Percentiles rank a stretch among this genome's conserved stretches.
Conservation (phyloP, 2,113 vertebrate species). For the Stigmatopora argus region DNA sequence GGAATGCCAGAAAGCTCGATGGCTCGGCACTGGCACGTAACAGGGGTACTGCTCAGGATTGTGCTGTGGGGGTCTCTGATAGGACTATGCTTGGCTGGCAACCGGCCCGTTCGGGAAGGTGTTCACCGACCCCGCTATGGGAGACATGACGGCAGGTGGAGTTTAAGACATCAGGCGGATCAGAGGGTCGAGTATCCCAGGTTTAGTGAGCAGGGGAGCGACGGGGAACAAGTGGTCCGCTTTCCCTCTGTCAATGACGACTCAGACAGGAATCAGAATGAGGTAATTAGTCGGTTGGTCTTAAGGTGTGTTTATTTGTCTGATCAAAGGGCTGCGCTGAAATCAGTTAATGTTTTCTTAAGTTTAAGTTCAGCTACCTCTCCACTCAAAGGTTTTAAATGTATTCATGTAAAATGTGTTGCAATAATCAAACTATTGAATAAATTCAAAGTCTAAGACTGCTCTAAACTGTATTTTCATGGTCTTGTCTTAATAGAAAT, state of each 20-base stretch:
- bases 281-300: conserved; percentile 54
- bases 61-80: conserved; percentile 64
- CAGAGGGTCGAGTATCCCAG: conserved; percentile 57
- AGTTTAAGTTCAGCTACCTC: conserved; percentile 6
- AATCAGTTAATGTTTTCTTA: conserved; percentile 16
- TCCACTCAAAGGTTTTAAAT: not conserved
- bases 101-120: conserved; percentile 41
- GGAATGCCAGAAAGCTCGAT: conserved; percentile 50
- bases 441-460: not conserved
- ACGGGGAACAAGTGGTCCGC: conserved; percentile 33
- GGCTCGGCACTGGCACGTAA: conserved; percentile 12
- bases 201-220: conserved; percentile 35
- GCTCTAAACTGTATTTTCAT: not conserved
- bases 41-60: conserved; percentile 54
- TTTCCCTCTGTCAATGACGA: conserved; percentile 38
- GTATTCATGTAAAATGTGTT: not conserved
- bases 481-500: conserved; percentile 71
- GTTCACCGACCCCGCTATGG: conserved; percentile 12
- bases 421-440: not conserved
- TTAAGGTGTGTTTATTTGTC: conserved; percentile 18
- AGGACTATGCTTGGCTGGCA: conserved; percentile 62
- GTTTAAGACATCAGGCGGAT: conserved; percentile 40
- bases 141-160: conserved; percentile 35
- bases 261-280: conserved; percentile 25
- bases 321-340: conserved; percentile 8